Percentiles rank a stretch among this genome's conserved stretches.
Evolutionary conservation across 2,113 vertebrate genomes (phyloP).

Genomic region (Dasyprocta punctata): DNA sequence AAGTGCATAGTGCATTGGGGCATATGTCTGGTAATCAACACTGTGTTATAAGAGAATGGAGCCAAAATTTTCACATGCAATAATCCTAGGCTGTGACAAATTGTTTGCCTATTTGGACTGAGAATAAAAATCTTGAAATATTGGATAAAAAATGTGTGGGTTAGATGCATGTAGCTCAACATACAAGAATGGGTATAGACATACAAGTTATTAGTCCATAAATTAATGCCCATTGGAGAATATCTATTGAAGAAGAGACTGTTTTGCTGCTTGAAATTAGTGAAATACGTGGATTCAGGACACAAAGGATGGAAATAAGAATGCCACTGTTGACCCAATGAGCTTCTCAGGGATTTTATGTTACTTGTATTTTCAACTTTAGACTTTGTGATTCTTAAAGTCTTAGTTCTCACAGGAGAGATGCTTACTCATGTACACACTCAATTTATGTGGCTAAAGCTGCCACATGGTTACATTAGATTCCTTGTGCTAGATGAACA

Average conservation of each 20-base stretch:
- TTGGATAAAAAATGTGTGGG: neutral
- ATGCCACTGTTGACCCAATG: neutral
- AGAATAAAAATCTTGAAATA: neutral
- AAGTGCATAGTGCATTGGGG: neutral
- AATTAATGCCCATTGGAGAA: neutral
- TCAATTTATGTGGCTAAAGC: neutral
- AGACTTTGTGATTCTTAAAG: neutral
- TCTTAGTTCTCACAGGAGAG: neutral
- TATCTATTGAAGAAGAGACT: neutral
- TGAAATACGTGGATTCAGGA: no score
- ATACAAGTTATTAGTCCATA: neutral
- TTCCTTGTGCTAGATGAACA: neutral
- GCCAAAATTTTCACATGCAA: neutral
- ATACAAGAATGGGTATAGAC: neutral
- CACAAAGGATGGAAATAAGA: neutral
- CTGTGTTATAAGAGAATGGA: neutral
- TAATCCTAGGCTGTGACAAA: neutral
- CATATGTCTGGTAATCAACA: neutral
- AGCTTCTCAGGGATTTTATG: neutral
- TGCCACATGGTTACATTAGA: neutral
- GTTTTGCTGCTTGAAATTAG: fast-evolving
- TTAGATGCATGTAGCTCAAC: neutral
- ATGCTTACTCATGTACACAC: neutral
- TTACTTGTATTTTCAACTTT: neutral
- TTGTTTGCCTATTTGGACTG: neutral